Percentiles rank a stretch among this genome's conserved stretches.
phyloP scores from a whole-genome alignment of 2,888 invertebrate genomes.

The Spodoptera exigua region DNA sequence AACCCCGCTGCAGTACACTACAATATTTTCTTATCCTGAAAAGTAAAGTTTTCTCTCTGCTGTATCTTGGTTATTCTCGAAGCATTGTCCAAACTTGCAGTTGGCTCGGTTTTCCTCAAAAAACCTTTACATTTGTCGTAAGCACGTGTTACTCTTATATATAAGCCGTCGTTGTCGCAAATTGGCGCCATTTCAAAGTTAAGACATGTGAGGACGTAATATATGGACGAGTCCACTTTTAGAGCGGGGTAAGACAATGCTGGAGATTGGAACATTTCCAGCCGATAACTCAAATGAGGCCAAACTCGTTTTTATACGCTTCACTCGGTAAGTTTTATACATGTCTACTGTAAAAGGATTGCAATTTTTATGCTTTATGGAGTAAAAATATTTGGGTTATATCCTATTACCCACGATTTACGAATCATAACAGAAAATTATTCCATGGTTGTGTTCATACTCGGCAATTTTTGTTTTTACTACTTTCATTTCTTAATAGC shows the following conservation, averaged over 20 bases:
- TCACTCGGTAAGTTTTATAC: constrained; percentile 57
- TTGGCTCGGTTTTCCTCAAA: constrained; percentile 35
- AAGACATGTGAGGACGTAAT: constrained; percentile 59
- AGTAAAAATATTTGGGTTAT: not conserved
- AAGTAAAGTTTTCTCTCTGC: constrained; percentile 32
- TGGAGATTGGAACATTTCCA: constrained; percentile 81
- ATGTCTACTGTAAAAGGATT: constrained; percentile 35
- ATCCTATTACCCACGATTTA: not conserved
- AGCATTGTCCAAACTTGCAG: constrained; percentile 44
- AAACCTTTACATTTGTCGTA: constrained; percentile 29
- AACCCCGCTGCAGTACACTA: not conserved
- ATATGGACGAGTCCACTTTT: constrained; percentile 68
- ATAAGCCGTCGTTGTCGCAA: constrained; percentile 44
- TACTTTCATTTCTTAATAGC: too few relatives aligned
- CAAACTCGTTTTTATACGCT: constrained; percentile 63
- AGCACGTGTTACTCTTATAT: constrained; percentile 44
- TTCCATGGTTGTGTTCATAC: too few relatives aligned
- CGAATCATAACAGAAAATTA: not conserved
- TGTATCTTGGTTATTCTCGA: constrained; percentile 35
- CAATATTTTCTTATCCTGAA: constrained; percentile 33
- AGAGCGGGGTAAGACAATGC: constrained; percentile 73
- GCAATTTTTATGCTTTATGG: constrained; percentile 20
- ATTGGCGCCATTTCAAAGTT: constrained; percentile 65
- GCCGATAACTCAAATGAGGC: constrained; percentile 80
- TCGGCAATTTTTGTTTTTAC: too few relatives aligned